Conservation (phyloP, 2,113 vertebrate genomes). For the Reinhardtius hippoglossoides region DNA sequence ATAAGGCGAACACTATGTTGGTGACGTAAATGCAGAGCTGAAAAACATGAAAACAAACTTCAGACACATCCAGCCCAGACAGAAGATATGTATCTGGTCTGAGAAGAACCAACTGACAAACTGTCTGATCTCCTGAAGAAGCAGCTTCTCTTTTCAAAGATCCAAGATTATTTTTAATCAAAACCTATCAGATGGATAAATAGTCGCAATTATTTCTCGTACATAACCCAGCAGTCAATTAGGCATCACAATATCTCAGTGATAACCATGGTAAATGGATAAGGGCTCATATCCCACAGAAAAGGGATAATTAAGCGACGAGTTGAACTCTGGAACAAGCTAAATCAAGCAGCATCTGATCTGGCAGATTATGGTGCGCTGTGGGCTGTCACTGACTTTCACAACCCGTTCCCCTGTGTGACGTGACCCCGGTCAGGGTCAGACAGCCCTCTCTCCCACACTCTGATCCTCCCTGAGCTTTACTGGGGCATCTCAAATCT, state of each 20-base stretch:
- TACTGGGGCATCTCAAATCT: slow-evolving; percentile 65
- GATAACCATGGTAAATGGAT: slow-evolving; percentile 69
- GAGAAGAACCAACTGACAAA: slow-evolving; percentile 21
- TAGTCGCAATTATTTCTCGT: slow-evolving; percentile 63
- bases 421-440: slow-evolving; percentile 62
- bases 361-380: slow-evolving; percentile 56
- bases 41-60: neutral
- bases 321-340: slow-evolving; percentile 40
- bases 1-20: neutral
- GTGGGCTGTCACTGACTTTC: slow-evolving; percentile 48
- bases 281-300: slow-evolving; percentile 55
- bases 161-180: slow-evolving; percentile 43
- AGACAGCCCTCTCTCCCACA: slow-evolving; percentile 34
- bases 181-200: slow-evolving; percentile 69
- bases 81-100: neutral
- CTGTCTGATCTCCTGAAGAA: slow-evolving; percentile 37
- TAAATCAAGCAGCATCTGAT: slow-evolving; percentile 57
- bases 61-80: neutral
- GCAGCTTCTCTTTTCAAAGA: slow-evolving; percentile 37
- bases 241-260: slow-evolving; percentile 58
- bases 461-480: slow-evolving; percentile 63
- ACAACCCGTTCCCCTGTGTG: slow-evolving; percentile 45
- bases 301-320: slow-evolving; percentile 65
- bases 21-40: slow-evolving; percentile 1
- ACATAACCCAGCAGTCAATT: slow-evolving; percentile 62